A percentile compares a stretch with the other conserved stretches of the same genome.
These are phyloP conservation scores for Euplexia lucipara DNA, from an alignment of 2,888 invertebrate species.

Conservation along the genomic window DNA sequence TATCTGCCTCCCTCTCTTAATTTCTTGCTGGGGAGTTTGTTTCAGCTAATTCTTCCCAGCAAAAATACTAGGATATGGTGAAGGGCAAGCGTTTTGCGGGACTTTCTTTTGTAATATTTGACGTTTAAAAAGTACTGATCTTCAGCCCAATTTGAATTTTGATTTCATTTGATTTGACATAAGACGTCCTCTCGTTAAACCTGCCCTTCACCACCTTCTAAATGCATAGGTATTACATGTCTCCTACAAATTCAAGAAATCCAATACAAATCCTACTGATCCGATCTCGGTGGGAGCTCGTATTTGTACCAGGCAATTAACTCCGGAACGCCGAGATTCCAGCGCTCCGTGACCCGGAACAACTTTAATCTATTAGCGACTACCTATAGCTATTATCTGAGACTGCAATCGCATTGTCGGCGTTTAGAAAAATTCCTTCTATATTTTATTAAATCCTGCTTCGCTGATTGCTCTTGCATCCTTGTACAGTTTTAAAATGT, in stretches of 20 bases:
- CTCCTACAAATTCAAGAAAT: background rate
- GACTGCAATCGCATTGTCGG: constrained; percentile 8
- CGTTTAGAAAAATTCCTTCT: constrained; percentile 13
- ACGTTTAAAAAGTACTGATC: too few relatives aligned
- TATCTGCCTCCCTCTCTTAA: too few relatives aligned
- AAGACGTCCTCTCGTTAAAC: too few relatives aligned
- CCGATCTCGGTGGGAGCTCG: constrained; percentile 1
- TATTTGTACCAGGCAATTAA: constrained; percentile 49
- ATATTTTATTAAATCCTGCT: background rate
- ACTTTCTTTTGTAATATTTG: too few relatives aligned
- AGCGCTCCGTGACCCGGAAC: constrained; percentile 31
- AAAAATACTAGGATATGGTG: too few relatives aligned
- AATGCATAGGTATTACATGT: too few relatives aligned
- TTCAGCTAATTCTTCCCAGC: too few relatives aligned
- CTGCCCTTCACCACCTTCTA: too few relatives aligned
- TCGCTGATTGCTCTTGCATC: background rate
- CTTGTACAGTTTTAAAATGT: background rate
- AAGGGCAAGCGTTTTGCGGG: too few relatives aligned
- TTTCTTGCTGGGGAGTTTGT: too few relatives aligned
- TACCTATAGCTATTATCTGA: constrained; percentile 12
- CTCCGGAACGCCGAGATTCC: constrained; percentile 23
- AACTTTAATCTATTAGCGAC: constrained; percentile 41
- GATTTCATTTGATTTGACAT: too few relatives aligned
- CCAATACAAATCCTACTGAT: constrained; percentile 18
- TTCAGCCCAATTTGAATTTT: too few relatives aligned